Evolutionary conservation across 2,888 invertebrate species (phyloP), one percentile per base, ranked within the genome.

Genomic region (Allacma fusca): DNA sequence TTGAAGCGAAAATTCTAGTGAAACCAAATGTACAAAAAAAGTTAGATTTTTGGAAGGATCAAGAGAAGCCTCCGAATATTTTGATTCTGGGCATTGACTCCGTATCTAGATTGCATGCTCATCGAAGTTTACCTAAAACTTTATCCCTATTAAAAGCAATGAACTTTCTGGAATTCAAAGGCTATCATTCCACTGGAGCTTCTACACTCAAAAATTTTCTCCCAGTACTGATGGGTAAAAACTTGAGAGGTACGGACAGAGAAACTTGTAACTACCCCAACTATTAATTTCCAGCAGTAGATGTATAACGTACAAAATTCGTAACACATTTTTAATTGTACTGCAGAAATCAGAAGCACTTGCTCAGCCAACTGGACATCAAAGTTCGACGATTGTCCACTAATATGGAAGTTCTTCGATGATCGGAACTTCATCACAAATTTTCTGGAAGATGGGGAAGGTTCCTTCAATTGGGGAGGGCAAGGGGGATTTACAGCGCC

Each of bases 201-300:
- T 65, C 67, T 85, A 96, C 95, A 0, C 94, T 93, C 85, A 94
- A 95, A 0, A 97, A 97, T 87, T 87, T 96, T 70, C 92, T 95
- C 89, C 94, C 95, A 0, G 89, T 93, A 59, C 88, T 94, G 4
- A 91, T 92, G 0, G 96, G 96, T 0, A 88, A 24, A 43, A 43
- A 28, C 19, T 59, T 72, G 59, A 23, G 28, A 9, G 72, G 72
- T 72, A n/a, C n/a, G n/a, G n/a, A n/a, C n/a, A n/a, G n/a, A n/a
- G n/a, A 12, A 50, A 50, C 16, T 50, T 9, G 9, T 9, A 50
- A 50, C 4, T 50, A 2, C 50, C 16, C 24, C n/a, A n/a, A n/a
- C n/a, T n/a, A n/a, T 23, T 2, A 24, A 62, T 62, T 62, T 23
- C 16, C 57, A n/a, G n/a, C n/a, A n/a, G 57, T 57, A 9, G 23